Percentiles rank a stretch among this genome's conserved stretches.
These are phyloP conservation scores for Todus mexicanus DNA, from an alignment of 2,797 vertebrate species.

Conservation along the genomic window DNA sequence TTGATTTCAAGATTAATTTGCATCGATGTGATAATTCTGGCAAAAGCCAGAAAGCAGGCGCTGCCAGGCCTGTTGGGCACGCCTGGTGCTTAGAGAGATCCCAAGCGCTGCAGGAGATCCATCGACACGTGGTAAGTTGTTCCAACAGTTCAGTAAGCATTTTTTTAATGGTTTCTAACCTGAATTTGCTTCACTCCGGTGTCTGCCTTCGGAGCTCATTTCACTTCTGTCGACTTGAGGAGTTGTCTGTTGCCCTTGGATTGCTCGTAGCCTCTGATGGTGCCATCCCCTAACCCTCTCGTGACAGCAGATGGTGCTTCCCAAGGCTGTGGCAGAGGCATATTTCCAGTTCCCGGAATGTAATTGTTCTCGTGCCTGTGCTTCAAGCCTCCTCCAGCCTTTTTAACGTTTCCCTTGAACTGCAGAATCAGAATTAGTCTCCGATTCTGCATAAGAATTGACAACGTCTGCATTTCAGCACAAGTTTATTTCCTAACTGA, in stretches of 20 bases:
- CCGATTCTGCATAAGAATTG: neutral
- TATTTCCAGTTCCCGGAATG: neutral
- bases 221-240: neutral
- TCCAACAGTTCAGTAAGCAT: neutral
- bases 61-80: neutral
- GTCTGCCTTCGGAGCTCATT: neutral
- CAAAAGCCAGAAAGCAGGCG: neutral
- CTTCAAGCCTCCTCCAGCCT: neutral
- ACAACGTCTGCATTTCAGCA: neutral
- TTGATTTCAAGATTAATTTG: neutral
- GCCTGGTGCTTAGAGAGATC: neutral
- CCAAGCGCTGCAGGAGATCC: neutral
- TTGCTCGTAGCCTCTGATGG: neutral
- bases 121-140: neutral
- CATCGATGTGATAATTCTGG: neutral
- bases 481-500: neutral
- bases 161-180: neutral
- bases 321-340: neutral
- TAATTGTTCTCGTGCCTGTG: neutral
- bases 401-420: neutral
- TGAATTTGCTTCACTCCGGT: neutral
- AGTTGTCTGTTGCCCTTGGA: neutral
- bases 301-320: neutral
- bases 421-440: neutral
- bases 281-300: neutral